Base-by-base conservation (phyloP, 2,113 vertebrate species). In the Panthera uncia region DNA sequence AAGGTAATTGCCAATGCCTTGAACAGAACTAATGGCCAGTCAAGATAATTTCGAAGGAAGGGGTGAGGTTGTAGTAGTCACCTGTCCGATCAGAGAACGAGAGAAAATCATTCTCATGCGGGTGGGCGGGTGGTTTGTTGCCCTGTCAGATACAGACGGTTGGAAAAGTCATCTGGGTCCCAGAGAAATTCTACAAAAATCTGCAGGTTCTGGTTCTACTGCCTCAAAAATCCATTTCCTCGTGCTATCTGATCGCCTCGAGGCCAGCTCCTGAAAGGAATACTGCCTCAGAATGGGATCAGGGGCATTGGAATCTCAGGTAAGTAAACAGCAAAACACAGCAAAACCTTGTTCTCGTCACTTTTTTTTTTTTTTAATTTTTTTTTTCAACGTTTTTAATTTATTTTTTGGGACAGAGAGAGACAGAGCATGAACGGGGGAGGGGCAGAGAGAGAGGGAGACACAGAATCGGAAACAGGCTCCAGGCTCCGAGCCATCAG, bases 91-190 rank as follows among this genome's bases (percentile, higher is more conserved):
- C 80, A 95, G 97, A 94, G 74, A 31, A 74, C 97, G 97, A 95
- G 96, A 98, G 95, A 97, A 96, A 98, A 92, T 63, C 23, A 84
- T 88, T 73, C 38, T 96, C 84, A 55, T 7, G 61, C 92, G 87
- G 80, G 57, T 83, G n/a, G 85, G 29, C 2, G 4, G 15, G 18
- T 36, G 18, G 10, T 21, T 86, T 86, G 66, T 91, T 86, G 91
- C 21, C 68, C 74, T 76, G 8, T 88, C 18, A 95, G 95, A 89
- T 95, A 91, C n/a, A 91, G 87, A 11, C 57, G 36, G 4, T 94
- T 79, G 50, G 63, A 96, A 94, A 95, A 92, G 55, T 68, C 95
- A 83, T 73, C 81, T 79, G 95, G 84, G 4, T 79, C 66, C 83
- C 97, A 97, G 96, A 95, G 94, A 97, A 87, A 0, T 6, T 87